These are phyloP conservation scores for Oryzias woworae DNA, from an alignment of 2,113 vertebrate species.

Conservation along the genomic window DNA sequence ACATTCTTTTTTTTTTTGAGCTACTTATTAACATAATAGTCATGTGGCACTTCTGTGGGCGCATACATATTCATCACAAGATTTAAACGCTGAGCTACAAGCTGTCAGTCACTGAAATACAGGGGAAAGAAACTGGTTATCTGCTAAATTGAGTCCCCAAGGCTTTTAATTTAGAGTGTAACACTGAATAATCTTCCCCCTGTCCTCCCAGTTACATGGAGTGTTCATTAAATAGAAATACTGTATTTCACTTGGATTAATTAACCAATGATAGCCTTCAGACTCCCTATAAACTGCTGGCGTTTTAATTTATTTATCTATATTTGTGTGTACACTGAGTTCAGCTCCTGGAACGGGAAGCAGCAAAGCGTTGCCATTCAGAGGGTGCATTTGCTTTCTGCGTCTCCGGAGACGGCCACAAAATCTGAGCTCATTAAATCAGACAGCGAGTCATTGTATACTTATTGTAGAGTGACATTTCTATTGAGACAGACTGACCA, in stretches of 20 bases:
- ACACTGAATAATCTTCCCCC: slow-evolving; percentile 17
- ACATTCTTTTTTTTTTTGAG: slow-evolving; percentile 11
- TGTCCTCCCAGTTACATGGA: slow-evolving; percentile 13
- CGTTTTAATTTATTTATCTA: slow-evolving; percentile 4
- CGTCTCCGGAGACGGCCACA: slow-evolving; percentile 51
- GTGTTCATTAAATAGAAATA: slow-evolving; percentile 24
- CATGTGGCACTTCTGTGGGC: slow-evolving; percentile 30
- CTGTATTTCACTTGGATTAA: slow-evolving; percentile 26
- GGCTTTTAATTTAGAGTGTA: slow-evolving; percentile 46
- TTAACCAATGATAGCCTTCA: slow-evolving; percentile 24
- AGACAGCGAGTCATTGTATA: slow-evolving; percentile 66
- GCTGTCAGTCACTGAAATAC: slow-evolving; percentile 52
- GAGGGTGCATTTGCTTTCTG: slow-evolving; percentile 41
- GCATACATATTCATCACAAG: slow-evolving; percentile 14
- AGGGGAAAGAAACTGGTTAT: slow-evolving; percentile 48
- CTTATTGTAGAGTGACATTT: slow-evolving; percentile 68
- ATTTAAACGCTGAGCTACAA: slow-evolving; percentile 19
- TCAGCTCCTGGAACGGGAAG: slow-evolving; percentile 45
- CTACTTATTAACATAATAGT: slow-evolving; percentile 29
- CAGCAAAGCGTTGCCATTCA: slow-evolving; percentile 41
- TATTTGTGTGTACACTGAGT: slow-evolving; percentile 28
- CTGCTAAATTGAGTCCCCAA: slow-evolving; percentile 60
- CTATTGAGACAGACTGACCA: slow-evolving; percentile 68
- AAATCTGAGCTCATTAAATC: slow-evolving; percentile 67
- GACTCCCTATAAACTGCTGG: slow-evolving; percentile 12